Base-by-base conservation (phyloP, 2,113 vertebrate species). In the Chaetura pelagica region DNA sequence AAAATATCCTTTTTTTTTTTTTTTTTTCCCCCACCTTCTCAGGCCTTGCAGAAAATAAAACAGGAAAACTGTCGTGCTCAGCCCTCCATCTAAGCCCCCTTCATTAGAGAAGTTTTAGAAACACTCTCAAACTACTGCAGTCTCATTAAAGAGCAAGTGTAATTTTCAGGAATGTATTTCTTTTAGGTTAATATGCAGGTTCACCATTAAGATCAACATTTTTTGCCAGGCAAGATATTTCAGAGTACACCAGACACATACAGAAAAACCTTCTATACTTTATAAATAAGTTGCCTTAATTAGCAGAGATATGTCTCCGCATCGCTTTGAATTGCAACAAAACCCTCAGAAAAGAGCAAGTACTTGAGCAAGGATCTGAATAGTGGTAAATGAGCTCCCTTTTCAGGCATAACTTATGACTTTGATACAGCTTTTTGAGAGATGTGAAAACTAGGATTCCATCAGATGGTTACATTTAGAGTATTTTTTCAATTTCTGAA, bases 361-460 rank as follows among this genome's bases (percentile, higher is more conserved):
- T 59, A 9, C 68, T 93, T 74, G 23, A 90, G 62, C 55, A 85
- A 68, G 58, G 29, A 59, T 80, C 75, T 93, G 81, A 97, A 90
- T 67, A 76, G 82, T 40, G 23, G 29, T 21, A 94, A 97, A 96
- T 62, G 62, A 93, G 71, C 66, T 97, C 35, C 27, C 10, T 88
- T 93, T 88, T 86, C 52, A 73, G n/a, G 23, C 29, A 44, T 24
- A 87, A 89, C 67, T 89, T 66, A 66, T 10, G 54, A 85, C 63
- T 85, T 91, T 58, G n/a, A 72, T 42, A 27, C 1, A 72, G 67
- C 21, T 72, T 79, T 97, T 15, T 67, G 73, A 66, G 22, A 82
- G 30, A 87, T 61, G 9, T 4, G 54, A 55, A 86, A 69, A 5
- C 23, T 21, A 84, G 58, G 27, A 79, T 57, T 73, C 23, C 35